phyloP scores from a whole-genome alignment of 2,113 vertebrate genomes.

The Argyrosomus japonicus region DNA sequence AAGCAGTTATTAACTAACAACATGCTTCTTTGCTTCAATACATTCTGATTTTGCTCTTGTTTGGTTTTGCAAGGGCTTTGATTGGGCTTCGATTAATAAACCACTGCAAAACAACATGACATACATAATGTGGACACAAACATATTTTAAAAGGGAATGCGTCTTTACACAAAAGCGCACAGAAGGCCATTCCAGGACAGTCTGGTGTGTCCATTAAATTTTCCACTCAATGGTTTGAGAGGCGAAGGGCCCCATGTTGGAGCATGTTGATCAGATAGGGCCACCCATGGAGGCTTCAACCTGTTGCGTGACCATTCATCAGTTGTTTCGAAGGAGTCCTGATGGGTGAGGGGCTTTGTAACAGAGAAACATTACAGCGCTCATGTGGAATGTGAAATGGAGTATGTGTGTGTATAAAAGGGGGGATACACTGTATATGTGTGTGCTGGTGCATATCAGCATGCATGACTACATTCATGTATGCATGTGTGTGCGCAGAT shows the following conservation, averaged over 20 bases:
- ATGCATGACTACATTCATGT: constrained; percentile 50
- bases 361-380: constrained; percentile 64
- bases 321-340: constrained; percentile 72
- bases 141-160: constrained; percentile 7
- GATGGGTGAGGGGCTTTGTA: constrained; percentile 71
- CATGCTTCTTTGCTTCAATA: not conserved
- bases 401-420: constrained; percentile 42
- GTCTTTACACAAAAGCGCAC: constrained; percentile 22
- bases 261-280: constrained; percentile 76
- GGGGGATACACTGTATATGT: constrained; percentile 47
- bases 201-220: constrained; percentile 65
- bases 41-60: not conserved
- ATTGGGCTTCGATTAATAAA: not conserved
- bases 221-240: constrained; percentile 62
- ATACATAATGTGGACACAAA: constrained; percentile 1
- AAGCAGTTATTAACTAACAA: not conserved
- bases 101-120: not conserved
- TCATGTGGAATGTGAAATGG: constrained; percentile 71
- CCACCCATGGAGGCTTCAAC: constrained; percentile 73
- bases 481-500: constrained; percentile 30
- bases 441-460: constrained; percentile 35
- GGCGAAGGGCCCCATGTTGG: constrained; percentile 63
- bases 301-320: constrained; percentile 75
- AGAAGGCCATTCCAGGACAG: constrained; percentile 46
- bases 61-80: not conserved